phyloP scores from a whole-genome alignment of 2,797 vertebrate species.

The Sternotherus odoratus region DNA sequence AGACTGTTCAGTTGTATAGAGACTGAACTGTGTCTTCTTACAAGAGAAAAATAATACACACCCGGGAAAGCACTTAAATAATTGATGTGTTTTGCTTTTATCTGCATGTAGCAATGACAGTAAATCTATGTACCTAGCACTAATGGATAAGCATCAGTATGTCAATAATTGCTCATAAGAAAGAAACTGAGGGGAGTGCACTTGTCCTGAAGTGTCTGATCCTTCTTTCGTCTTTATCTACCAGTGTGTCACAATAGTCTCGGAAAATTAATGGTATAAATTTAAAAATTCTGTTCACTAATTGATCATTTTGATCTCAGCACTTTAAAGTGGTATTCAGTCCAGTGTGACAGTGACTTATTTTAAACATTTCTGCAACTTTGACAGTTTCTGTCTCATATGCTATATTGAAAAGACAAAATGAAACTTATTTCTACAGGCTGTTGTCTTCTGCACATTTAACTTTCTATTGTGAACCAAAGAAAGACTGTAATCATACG shows the following conservation, averaged over 20 bases:
- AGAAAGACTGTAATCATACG: neutral
- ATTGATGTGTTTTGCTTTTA: slow-evolving; percentile 67
- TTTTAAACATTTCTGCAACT: neutral
- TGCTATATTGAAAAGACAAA: neutral
- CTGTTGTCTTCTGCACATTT: neutral
- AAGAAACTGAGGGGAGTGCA: neutral
- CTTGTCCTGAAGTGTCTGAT: slow-evolving; percentile 44
- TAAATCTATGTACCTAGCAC: slow-evolving; percentile 65
- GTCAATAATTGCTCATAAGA: slow-evolving; percentile 64
- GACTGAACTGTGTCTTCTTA: slow-evolving; percentile 42
- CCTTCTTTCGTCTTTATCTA: slow-evolving; percentile 41
- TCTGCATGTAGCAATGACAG: slow-evolving; percentile 44
- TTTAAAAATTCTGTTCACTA: slow-evolving; percentile 37
- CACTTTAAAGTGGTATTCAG: neutral
- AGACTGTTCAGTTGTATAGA: neutral
- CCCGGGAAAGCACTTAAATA: slow-evolving; percentile 57
- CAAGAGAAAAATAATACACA: slow-evolving; percentile 66
- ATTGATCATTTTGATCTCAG: neutral
- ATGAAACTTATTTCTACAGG: slow-evolving; percentile 41
- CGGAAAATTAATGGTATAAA: slow-evolving; percentile 11
- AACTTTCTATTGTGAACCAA: slow-evolving; percentile 25
- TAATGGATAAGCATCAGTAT: slow-evolving; percentile 64
- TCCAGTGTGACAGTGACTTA: neutral
- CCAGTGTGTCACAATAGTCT: rapidly evolving
- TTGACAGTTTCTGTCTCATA: slow-evolving; percentile 15